These are phyloP conservation scores for Salvelinus alpinus DNA, from an alignment of 2,113 vertebrate species.

Conservation along the genomic window DNA sequence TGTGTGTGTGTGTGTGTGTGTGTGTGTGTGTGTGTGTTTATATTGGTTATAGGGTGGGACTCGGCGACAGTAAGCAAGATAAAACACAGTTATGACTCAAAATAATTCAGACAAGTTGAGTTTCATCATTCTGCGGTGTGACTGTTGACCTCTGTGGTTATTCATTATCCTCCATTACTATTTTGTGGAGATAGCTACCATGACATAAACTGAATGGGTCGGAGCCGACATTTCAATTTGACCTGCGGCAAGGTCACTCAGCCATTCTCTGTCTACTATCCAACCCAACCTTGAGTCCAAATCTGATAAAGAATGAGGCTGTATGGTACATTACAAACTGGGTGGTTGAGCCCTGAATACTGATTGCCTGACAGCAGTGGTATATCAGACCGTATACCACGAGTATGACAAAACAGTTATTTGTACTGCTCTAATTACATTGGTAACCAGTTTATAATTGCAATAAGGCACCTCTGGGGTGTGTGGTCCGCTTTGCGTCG, in stretches of 20 bases:
- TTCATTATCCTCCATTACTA: neutral
- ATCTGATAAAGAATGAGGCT: neutral
- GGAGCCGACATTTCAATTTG: constrained; percentile 11
- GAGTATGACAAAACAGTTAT: too few species aligned
- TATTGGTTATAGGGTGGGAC: neutral
- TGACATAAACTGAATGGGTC: neutral
- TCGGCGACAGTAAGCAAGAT: neutral
- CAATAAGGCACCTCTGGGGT: too few species aligned
- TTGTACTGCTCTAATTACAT: too few species aligned
- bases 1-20: too few species aligned
- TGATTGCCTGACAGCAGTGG: too few species aligned
- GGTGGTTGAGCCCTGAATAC: too few species aligned
- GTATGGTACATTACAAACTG: neutral
- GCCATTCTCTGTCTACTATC: neutral
- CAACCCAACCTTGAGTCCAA: constrained; percentile 2
- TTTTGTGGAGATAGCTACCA: neutral
- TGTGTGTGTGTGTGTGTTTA: neutral
- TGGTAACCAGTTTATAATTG: too few species aligned
- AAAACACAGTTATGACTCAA: constrained; percentile 1
- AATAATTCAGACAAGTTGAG: constrained; percentile 8
- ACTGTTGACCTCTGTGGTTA: neutral
- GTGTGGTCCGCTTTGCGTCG: too few species aligned
- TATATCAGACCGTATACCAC: too few species aligned
- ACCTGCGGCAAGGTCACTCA: constrained; percentile 43
- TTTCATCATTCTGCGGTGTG: neutral